A percentile compares a stretch with the other conserved stretches of the same genome.
These are phyloP conservation scores for Stictocephala bisonia DNA, from an alignment of 2,888 invertebrate species.

Conservation along the genomic window DNA sequence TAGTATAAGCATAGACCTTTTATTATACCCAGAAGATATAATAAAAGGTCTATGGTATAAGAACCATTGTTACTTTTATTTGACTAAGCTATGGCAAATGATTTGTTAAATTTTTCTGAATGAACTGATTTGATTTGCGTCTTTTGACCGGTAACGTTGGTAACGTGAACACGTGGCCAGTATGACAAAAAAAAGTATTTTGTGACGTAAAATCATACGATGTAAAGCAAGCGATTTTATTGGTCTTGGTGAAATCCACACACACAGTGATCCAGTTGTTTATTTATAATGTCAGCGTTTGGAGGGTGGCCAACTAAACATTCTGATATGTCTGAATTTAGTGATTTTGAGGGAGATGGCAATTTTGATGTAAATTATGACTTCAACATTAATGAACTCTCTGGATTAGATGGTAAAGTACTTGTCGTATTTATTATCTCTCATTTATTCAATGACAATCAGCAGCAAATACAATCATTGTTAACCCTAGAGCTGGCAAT, in stretches of 20 bases:
- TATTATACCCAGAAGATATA: too few species aligned
- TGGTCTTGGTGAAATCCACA: slow-evolving; percentile 31
- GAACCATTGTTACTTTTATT: too few species aligned
- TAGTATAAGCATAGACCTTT: too few species aligned
- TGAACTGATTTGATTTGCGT: too few species aligned
- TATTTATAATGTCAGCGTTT: slow-evolving; percentile 44
- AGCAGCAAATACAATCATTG: too few species aligned
- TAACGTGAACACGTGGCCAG: slow-evolving; percentile 29
- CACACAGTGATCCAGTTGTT: slow-evolving; percentile 39
- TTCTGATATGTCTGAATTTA: slow-evolving; percentile 62
- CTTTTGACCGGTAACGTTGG: too few species aligned
- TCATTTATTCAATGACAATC: too few species aligned
- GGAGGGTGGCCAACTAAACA: slow-evolving; percentile 57
- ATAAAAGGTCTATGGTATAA: too few species aligned
- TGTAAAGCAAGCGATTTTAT: slow-evolving; percentile 15
- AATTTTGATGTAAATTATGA: slow-evolving; percentile 68
- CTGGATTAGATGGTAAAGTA: slow-evolving; percentile 79
- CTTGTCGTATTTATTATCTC: too few species aligned
- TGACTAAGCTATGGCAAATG: too few species aligned
- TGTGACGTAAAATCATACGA: slow-evolving; percentile 51
- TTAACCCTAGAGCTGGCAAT: too few species aligned
- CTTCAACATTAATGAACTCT: slow-evolving; percentile 75
- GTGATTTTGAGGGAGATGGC: slow-evolving; percentile 64
- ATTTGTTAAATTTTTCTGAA: too few species aligned
- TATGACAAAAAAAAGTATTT: slow-evolving; percentile 3